Evolutionary conservation across 2,113 vertebrate species (phyloP).

Genomic region (Cyprinus carpio): DNA sequence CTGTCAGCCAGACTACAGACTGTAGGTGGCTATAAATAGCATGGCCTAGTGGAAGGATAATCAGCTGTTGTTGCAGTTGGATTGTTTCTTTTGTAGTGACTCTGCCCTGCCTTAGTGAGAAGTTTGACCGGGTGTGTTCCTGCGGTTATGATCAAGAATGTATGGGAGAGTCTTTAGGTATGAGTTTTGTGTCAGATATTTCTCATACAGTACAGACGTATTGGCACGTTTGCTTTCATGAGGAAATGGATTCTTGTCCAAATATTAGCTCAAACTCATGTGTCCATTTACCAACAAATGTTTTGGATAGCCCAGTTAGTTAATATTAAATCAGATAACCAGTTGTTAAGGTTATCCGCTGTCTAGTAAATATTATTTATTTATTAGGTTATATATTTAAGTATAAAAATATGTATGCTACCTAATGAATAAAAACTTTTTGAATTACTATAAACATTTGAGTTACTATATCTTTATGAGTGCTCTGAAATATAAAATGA

Average conservation of each 20-base stretch:
- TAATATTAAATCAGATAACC: neutral
- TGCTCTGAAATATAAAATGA: neutral
- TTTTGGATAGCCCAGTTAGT: neutral
- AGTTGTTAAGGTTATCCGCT: neutral
- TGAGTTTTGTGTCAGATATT: slow-evolving; percentile 1
- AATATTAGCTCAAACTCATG: slow-evolving; percentile 15
- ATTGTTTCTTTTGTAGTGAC: slow-evolving; percentile 35
- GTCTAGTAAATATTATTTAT: neutral
- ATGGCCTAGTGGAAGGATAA: slow-evolving; percentile 8
- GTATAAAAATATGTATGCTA: neutral
- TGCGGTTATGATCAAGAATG: slow-evolving; percentile 22
- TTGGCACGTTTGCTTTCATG: neutral
- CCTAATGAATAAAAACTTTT: neutral
- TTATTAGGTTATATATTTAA: neutral
- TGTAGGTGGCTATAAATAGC: slow-evolving; percentile 29
- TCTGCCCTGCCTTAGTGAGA: slow-evolving; percentile 28
- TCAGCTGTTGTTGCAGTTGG: slow-evolving; percentile 16
- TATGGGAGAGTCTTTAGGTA: slow-evolving; percentile 12
- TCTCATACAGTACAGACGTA: neutral
- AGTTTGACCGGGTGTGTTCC: slow-evolving; percentile 22
- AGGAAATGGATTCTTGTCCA: neutral
- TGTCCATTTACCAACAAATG: neutral
- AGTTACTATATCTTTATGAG: too few relatives aligned
- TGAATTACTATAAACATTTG: too few relatives aligned
- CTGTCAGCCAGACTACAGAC: neutral